phyloP scores from a whole-genome alignment of 2,888 invertebrate species.

The Coelinius sp. region DNA sequence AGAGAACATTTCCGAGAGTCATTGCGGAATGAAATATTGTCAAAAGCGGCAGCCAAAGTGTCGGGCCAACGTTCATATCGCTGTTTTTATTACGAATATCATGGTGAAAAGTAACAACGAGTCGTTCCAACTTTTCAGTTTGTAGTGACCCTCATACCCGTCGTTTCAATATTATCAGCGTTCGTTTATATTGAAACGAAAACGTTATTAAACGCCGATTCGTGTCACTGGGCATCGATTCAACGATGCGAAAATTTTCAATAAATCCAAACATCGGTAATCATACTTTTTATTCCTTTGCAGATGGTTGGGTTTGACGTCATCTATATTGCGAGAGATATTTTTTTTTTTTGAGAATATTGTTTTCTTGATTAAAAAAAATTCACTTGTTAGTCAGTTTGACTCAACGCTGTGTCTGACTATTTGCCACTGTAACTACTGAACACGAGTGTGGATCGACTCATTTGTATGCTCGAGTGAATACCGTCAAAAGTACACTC shows the following conservation, averaged over 20 bases:
- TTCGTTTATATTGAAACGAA: slow-evolving; percentile 36
- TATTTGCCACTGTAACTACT: neutral
- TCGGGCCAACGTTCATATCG: slow-evolving; percentile 2
- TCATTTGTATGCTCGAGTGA: neutral
- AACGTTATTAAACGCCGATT: slow-evolving; percentile 30
- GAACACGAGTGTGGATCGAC: neutral
- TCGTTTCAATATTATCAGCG: slow-evolving; percentile 26
- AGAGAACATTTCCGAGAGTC: neutral
- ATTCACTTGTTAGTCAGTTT: neutral
- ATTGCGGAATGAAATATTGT: neutral
- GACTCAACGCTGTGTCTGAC: neutral
- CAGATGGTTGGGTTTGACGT: neutral
- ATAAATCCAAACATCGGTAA: slow-evolving; percentile 14
- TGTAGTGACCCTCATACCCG: neutral
- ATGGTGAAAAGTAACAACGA: neutral
- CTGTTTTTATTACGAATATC: neutral
- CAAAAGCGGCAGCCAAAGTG: neutral
- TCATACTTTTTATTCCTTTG: slow-evolving; percentile 3
- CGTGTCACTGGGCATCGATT: slow-evolving; percentile 29
- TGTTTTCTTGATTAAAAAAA: too few relatives aligned
- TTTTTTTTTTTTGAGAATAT: too few relatives aligned
- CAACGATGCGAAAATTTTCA: slow-evolving; percentile 26
- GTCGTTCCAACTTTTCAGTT: neutral
- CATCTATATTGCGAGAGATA: neutral
- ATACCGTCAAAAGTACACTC: neutral